Conservation (phyloP, 1,140 invertebrate species). For the Trypoxylus dichotomus region DNA sequence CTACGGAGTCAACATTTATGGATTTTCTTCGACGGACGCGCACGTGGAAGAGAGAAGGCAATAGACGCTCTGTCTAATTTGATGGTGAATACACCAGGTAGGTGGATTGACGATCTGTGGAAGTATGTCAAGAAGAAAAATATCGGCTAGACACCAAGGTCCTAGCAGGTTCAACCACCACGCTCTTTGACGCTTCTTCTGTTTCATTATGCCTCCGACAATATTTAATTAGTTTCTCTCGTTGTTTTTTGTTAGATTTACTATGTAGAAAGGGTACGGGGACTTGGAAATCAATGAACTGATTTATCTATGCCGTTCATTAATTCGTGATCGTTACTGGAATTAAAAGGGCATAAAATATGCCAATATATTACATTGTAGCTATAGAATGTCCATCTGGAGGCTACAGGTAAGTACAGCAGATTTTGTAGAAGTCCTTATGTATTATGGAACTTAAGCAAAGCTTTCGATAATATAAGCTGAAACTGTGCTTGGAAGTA, state of each 20-base stretch:
- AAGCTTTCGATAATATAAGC: no score
- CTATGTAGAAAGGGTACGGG: no score
- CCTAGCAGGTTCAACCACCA: conserved; percentile 18
- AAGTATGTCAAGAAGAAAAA: conserved; percentile 41
- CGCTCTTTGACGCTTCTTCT: not conserved
- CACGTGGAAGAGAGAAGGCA: conserved; percentile 15
- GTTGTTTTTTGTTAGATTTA: not conserved
- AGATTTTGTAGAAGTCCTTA: no score
- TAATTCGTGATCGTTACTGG: no score
- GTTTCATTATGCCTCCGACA: not conserved
- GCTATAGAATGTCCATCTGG: no score
- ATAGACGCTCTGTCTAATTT: conserved; percentile 35
- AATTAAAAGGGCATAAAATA: no score
- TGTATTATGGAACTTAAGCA: no score
- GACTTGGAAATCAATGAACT: no score
- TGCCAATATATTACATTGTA: no score
- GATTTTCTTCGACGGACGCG: not conserved
- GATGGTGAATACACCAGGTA: conserved; percentile 35
- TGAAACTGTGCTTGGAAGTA: no score
- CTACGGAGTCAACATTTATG: conserved; percentile 30
- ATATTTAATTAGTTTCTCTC: not conserved
- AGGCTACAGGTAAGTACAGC: no score
- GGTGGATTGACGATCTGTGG: conserved; percentile 37
- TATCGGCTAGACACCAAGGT: conserved; percentile 38
- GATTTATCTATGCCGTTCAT: no score